Conservation (phyloP, 2,113 vertebrate genomes). For the Syrmaticus mikado region DNA sequence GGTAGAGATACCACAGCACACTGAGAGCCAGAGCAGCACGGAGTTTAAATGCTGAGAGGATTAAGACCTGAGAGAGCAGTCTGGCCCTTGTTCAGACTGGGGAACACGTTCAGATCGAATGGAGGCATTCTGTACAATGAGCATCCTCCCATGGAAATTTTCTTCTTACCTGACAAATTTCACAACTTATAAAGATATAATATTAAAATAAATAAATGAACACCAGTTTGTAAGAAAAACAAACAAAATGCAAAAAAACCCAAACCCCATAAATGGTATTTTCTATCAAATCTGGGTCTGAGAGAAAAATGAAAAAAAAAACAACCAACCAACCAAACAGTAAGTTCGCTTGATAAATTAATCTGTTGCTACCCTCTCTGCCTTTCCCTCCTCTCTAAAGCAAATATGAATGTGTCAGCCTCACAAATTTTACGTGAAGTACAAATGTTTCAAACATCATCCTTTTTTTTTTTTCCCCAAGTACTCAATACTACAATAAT, state of each 20-base stretch:
- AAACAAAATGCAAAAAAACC: neutral
- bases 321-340: neutral
- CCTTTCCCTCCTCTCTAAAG: neutral
- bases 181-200: neutral
- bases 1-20: neutral
- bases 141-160: neutral
- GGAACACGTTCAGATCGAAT: neutral
- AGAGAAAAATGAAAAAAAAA: neutral
- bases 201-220: neutral
- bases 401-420: neutral
- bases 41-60: neutral
- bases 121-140: neutral
- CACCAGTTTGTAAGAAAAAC: neutral
- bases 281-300: neutral
- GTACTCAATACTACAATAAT: neutral
- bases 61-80: neutral
- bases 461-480: neutral
- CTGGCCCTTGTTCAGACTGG: neutral
- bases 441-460: neutral
- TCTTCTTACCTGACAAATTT: neutral
- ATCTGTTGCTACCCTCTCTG: neutral
- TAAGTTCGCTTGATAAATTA: neutral
- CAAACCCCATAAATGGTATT: neutral
- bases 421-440: neutral
- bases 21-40: neutral